These are phyloP conservation scores for Eulemur albifrons DNA, from an alignment of 2,797 vertebrate genomes.

Conservation along the genomic window DNA sequence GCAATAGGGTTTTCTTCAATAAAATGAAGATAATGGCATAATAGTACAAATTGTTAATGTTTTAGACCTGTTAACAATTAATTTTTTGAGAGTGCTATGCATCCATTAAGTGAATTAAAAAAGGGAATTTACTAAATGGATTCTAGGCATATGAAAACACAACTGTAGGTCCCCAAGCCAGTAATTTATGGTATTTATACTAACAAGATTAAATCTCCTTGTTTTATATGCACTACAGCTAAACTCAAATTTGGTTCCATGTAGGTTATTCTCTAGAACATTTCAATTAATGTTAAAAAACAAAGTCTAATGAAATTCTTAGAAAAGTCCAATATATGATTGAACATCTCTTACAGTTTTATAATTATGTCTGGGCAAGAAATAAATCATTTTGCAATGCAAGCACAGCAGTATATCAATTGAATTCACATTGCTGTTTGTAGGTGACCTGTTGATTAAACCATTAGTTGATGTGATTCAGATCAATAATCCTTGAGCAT, in stretches of 20 bases:
- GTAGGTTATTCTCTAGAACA: constrained; percentile 27
- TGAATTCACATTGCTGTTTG: constrained; percentile 64
- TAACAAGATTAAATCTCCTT: constrained; percentile 22
- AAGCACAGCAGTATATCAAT: constrained; percentile 42
- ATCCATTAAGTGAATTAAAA: background rate
- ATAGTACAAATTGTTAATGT: constrained; percentile 11
- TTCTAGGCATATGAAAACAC: background rate
- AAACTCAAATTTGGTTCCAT: constrained; percentile 20
- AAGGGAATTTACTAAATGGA: constrained; percentile 40
- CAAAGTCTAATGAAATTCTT: constrained; percentile 63
- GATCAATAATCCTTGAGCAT: constrained; percentile 62
- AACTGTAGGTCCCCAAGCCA: background rate
- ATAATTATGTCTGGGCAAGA: constrained; percentile 67
- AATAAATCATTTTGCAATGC: constrained; percentile 70
- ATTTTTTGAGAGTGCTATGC: background rate
- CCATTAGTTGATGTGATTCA: constrained; percentile 33
- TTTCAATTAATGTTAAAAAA: constrained; percentile 67
- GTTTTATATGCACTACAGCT: constrained; percentile 32
- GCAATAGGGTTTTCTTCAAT: background rate
- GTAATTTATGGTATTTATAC: background rate
- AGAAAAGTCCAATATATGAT: constrained; percentile 43
- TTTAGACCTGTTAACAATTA: background rate
- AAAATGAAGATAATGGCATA: constrained; percentile 25
- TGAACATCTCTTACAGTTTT: constrained; percentile 68
- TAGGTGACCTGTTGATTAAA: constrained; percentile 71